Evolutionary conservation across 2,797 vertebrate species (phyloP), one percentile per base, ranked within the genome.

Genomic region (Eupleurogrammus muticus): DNA sequence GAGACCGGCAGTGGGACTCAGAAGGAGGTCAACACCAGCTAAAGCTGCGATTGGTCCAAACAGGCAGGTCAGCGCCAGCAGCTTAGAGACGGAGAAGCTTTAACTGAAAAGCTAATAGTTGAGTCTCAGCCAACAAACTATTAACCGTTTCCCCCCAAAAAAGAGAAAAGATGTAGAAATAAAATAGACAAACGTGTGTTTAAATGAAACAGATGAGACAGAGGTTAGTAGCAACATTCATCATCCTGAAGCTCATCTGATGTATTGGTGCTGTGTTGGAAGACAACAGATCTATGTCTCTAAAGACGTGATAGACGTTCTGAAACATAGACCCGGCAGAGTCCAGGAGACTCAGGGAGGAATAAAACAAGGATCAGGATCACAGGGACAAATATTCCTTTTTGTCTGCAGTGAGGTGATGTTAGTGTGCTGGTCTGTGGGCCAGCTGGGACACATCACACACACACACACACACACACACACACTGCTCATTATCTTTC

Each of bases 401-500:
- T 84, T 88, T 86, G 87, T 90, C 86, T 87, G 70, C 75, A 87
- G 79, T 75, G 84, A 89, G 88, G 85, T 88, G 87, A 91, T 81
- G 87, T 87, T 81, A 86, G 85, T 75, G 82, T 84, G 87, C 79
- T 74, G 80, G 89, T 82, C 86, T 83, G 78, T 76, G 84, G 88
- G 90, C 89, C 91, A 92, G 91, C 91, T 92, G 91, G 91, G 91
- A 92, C 90, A 85, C 91, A 92, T 93, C 91, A 55, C 51, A 38
- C 68, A 44, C 55, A 32, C 79, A 51, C 52, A 52, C 75, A 42
- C 54, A 42, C 21, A 17, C 67, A 66, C 81, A 75, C 4, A 76
- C 78, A 84, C 63, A 71, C 89, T 86, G 90, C 89, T 87, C 80
- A 77, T 90, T 94, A 94, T 95, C 93, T 93, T 93, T 94, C 93